Conservation (phyloP, 2,797 vertebrate genomes). For the Danio jaintianensis region DNA sequence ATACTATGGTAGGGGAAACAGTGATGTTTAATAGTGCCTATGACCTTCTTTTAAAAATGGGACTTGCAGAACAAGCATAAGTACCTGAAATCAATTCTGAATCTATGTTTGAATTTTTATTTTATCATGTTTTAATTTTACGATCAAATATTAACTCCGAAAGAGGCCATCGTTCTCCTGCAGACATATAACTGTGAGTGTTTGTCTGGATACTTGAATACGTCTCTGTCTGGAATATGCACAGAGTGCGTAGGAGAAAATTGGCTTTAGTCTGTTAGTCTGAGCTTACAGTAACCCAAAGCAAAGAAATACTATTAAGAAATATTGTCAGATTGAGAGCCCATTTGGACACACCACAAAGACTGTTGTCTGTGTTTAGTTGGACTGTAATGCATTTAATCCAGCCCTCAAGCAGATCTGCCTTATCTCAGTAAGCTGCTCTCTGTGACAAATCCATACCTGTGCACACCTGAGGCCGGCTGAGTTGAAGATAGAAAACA, state of each 20-base stretch:
- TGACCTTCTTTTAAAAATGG: too few species aligned
- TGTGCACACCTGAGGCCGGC: conserved; percentile 23
- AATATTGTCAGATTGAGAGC: neutral
- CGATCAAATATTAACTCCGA: conserved; percentile 32
- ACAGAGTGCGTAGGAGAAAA: neutral
- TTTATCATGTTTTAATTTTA: too few species aligned
- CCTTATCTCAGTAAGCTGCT: conserved; percentile 34
- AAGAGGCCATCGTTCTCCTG: neutral
- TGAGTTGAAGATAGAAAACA: conserved; percentile 16
- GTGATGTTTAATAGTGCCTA: too few species aligned
- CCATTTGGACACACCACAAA: neutral
- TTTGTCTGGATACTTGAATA: conserved; percentile 3
- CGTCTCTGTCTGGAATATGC: conserved; percentile 1
- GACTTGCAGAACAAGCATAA: too few species aligned
- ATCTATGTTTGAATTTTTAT: too few species aligned
- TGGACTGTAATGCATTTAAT: conserved; percentile 33
- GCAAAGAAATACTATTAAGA: neutral
- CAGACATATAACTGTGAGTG: neutral
- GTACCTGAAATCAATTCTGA: too few species aligned
- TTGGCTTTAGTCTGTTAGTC: neutral
- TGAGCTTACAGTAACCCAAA: neutral
- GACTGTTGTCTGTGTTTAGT: neutral
- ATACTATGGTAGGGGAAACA: too few species aligned
- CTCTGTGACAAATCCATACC: conserved; percentile 34
- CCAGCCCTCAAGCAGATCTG: conserved; percentile 25